A percentile compares a stretch with the other conserved stretches of the same genome.
These are phyloP conservation scores for Patella pellucida DNA, from an alignment of 2,888 invertebrate species.

Conservation along the genomic window DNA sequence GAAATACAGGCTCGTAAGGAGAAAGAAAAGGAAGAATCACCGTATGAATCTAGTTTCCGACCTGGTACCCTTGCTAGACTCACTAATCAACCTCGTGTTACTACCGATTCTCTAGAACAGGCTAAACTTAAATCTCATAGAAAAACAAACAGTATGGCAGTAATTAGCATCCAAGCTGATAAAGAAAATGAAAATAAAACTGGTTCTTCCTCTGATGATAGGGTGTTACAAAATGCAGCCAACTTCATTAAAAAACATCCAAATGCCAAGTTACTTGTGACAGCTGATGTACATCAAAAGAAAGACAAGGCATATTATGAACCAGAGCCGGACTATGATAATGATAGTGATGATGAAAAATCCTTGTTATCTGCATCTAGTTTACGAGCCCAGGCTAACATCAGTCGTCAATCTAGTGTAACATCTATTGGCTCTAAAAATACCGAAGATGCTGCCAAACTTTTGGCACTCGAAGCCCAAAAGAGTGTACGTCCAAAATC, in stretches of 20 bases:
- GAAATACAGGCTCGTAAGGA: conserved; percentile 31
- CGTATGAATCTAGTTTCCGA: conserved; percentile 83
- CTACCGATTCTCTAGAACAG: conserved; percentile 34
- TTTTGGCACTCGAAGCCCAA: conserved; percentile 23
- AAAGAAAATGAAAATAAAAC: conserved; percentile 40
- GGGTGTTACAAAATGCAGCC: conserved; percentile 58
- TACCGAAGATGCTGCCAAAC: conserved; percentile 7
- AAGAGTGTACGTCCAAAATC: conserved; percentile 19
- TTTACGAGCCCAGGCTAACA: conserved; percentile 8
- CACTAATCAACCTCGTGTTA: conserved; percentile 87
- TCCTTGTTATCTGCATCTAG: neutral
- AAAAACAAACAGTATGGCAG: conserved; percentile 39
- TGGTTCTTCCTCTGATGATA: conserved; percentile 61
- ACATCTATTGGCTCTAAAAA: conserved; percentile 16
- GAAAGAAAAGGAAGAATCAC: conserved; percentile 34
- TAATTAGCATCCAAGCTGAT: conserved; percentile 25
- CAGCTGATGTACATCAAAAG: conserved; percentile 52
- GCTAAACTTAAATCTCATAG: conserved; percentile 41
- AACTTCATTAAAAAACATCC: conserved; percentile 61
- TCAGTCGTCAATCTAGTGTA: conserved; percentile 15
- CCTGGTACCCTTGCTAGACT: conserved; percentile 88
- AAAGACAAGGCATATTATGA: conserved; percentile 42
- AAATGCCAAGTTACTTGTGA: conserved; percentile 60
- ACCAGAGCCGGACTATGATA: conserved; percentile 61
- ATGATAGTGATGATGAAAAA: conserved; percentile 47